phyloP scores from a whole-genome alignment of 2,888 invertebrate genomes.

The Torymus texanus region DNA sequence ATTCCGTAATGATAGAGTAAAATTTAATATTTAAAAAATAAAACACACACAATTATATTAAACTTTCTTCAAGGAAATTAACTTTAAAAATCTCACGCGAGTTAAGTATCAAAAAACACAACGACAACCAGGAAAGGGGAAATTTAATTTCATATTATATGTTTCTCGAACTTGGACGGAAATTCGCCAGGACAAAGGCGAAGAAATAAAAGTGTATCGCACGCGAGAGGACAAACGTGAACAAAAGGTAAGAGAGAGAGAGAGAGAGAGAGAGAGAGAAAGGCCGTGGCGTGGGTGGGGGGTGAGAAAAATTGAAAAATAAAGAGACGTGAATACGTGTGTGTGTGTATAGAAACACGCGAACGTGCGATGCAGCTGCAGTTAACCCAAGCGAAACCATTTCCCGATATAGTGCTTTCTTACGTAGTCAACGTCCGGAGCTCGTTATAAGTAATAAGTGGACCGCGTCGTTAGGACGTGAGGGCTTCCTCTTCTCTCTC shows the following conservation, averaged over 20 bases:
- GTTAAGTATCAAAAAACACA: no score
- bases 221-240: slow-evolving; percentile 3
- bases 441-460: slow-evolving; percentile 52
- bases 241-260: neutral
- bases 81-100: no score
- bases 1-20: no score
- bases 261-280: slow-evolving; percentile 5
- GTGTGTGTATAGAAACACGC: neutral
- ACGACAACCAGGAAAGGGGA: no score
- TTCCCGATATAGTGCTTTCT: slow-evolving; percentile 48
- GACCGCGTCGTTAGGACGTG: slow-evolving; percentile 27
- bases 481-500: neutral
- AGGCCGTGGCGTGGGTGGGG: slow-evolving; percentile 10
- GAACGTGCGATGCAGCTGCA: neutral
- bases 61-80: no score
- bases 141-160: no score
- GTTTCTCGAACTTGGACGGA: no score
- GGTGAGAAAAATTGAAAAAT: slow-evolving; percentile 17
- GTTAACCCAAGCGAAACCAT: slow-evolving; percentile 49
- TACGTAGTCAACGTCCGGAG: slow-evolving; percentile 37
- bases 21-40: no score
- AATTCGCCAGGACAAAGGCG: neutral
- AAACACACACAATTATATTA: no score
- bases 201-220: slow-evolving; percentile 10
- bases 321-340: neutral